Evolutionary conservation across 2,888 invertebrate genomes (phyloP), one percentile per base, ranked within the genome.

Genomic region (Nomada fabriciana): DNA sequence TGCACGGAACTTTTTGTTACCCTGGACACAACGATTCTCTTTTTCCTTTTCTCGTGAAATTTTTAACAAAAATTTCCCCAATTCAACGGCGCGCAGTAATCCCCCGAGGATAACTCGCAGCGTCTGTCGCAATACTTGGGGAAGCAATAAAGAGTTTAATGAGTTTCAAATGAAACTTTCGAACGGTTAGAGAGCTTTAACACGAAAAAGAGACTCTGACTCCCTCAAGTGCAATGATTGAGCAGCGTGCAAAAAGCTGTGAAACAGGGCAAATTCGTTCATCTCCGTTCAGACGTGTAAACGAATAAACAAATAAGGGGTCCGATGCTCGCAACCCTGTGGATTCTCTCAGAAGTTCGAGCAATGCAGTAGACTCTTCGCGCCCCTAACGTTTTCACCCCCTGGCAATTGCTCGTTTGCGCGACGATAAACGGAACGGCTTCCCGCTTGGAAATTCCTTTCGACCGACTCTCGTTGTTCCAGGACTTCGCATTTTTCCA

Each of bases 401-500:
- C 52, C 57, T 47, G 69, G 63, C 69, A 70, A 76, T 79, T 79
- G 79, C 76, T 79, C 79, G 79, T 79, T 79, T 70, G 69, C 69
- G 69, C 69, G 57, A 64, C 79, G 69, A 79, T 76, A 76, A 70
- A 76, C 79, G 69, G 36, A 53, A 76, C 69, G 76, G 70, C 76
- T 76, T 47, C 59, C 43, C 79, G 69, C 69, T 65, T 70, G 52
- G 59, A 79, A 79, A 79, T 79, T 76, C 64, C 59, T 76, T 75
- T 63, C 76, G 36, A 55, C 36, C 36, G 18, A 3, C 25, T 25
- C 61, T 43, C 64, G 76, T 64, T 69, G 52, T 68, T 52, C 69
- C 65, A 36, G 52, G 61, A 23, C 11, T 11, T 61, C 73, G 73
- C 73, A 80, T 83, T 86, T 86, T 86, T 86, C 84, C 73, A 76